Evolutionary conservation across 2,888 invertebrate species (phyloP).

Genomic region (Epinotia nisella): DNA sequence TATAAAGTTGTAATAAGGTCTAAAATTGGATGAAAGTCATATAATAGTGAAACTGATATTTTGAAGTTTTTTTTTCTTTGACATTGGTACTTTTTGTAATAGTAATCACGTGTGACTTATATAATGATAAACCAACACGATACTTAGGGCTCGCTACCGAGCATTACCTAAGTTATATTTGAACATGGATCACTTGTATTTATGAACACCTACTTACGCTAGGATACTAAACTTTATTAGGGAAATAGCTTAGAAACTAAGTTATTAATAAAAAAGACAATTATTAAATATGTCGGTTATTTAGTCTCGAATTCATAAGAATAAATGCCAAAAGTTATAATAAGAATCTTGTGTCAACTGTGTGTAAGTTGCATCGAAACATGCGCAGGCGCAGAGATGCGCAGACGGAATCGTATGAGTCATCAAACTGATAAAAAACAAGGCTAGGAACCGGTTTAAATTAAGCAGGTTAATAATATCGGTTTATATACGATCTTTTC

Average conservation of each 20-base stretch:
- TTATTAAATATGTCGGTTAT: slow-evolving; percentile 7
- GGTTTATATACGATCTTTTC: too few relatives aligned
- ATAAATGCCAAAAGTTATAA: slow-evolving; percentile 19
- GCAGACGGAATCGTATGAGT: too few relatives aligned
- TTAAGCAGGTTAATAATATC: too few relatives aligned
- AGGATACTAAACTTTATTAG: not conserved
- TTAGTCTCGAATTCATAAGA: slow-evolving; percentile 30
- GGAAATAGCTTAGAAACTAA: slow-evolving; percentile 17
- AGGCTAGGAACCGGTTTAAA: too few relatives aligned
- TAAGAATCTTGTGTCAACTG: not conserved
- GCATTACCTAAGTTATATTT: not conserved
- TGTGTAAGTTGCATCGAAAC: not conserved
- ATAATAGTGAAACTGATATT: too few relatives aligned
- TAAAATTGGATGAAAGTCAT: too few relatives aligned
- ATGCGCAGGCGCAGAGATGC: too few relatives aligned
- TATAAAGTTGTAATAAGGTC: too few relatives aligned
- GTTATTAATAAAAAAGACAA: not conserved
- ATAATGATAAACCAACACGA: not conserved
- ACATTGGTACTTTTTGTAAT: too few relatives aligned
- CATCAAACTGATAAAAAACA: too few relatives aligned
- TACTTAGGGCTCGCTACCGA: not conserved
- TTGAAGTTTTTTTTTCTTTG: too few relatives aligned
- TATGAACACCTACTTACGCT: slow-evolving; percentile 11
- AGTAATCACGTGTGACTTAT: not conserved
- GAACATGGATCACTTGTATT: not conserved